phyloP scores from a whole-genome alignment of 1,140 invertebrate species.

The Meloidogyne floridensis region DNA sequence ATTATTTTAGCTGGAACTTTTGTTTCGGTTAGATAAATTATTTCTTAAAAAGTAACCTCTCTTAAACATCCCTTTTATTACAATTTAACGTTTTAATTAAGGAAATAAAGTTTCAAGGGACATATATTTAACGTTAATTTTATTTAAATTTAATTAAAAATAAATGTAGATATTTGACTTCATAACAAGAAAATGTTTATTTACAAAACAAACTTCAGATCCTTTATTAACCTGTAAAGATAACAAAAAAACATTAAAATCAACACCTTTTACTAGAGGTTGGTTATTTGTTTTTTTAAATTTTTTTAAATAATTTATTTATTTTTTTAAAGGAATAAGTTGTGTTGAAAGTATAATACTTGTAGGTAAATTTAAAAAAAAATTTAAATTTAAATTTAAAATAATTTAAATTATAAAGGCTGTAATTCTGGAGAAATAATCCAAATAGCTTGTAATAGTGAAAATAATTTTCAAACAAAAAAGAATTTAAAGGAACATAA shows the following conservation, averaged over 20 bases:
- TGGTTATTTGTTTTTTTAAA: neutral
- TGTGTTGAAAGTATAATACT: slow-evolving; percentile 50
- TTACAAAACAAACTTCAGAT: slow-evolving; percentile 16
- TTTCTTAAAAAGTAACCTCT: neutral
- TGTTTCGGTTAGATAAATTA: slow-evolving; percentile 17
- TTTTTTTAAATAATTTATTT: neutral
- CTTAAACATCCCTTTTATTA: too few relatives aligned
- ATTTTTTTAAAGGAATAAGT: slow-evolving; percentile 36
- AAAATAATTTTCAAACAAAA: slow-evolving; percentile 52
- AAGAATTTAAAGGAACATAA: slow-evolving; percentile 41
- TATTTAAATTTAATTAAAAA: too few relatives aligned
- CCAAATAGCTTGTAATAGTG: slow-evolving; percentile 48
- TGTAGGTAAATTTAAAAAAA: slow-evolving; percentile 29
- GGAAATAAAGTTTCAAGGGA: too few relatives aligned
- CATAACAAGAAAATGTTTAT: slow-evolving; percentile 19
- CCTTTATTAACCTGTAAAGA: neutral
- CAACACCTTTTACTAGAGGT: slow-evolving; percentile 27
- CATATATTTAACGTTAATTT: too few relatives aligned
- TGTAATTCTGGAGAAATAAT: slow-evolving; percentile 56
- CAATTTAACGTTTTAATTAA: too few relatives aligned
- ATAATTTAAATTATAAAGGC: slow-evolving; percentile 37
- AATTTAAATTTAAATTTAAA: slow-evolving; percentile 12
- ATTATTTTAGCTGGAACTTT: slow-evolving; percentile 22
- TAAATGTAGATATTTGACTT: slow-evolving; percentile 16
- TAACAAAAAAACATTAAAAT: slow-evolving; percentile 10